These are phyloP conservation scores for Lepus oiostolus DNA, from an alignment of 2,797 vertebrate genomes.

Conservation along the genomic window DNA sequence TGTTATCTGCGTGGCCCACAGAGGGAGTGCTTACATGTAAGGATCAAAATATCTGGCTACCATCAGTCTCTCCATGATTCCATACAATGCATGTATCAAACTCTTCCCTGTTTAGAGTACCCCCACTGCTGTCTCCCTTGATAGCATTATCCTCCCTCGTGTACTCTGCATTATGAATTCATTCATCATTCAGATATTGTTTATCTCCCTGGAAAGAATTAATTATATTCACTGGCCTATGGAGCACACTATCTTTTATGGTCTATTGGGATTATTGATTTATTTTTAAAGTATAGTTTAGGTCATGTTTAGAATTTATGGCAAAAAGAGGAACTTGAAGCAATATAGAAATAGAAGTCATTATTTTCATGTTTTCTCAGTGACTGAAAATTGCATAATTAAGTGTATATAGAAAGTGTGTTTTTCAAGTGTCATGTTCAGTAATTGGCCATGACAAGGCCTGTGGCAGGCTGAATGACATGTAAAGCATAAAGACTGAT, in stretches of 20 bases:
- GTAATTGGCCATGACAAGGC: neutral
- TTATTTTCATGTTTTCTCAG: neutral
- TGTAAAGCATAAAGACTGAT: neutral
- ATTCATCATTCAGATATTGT: neutral
- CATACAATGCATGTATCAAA: neutral
- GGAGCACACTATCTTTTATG: neutral
- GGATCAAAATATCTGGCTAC: neutral
- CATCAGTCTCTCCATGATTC: neutral
- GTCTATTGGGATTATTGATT: neutral
- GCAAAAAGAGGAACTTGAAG: neutral
- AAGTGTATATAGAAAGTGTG: neutral
- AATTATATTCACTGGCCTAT: neutral
- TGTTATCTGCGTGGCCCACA: neutral
- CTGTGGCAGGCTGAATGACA: neutral
- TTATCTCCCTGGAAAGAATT: neutral
- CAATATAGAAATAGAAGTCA: conserved; percentile 16
- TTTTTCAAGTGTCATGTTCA: neutral
- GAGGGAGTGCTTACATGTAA: neutral
- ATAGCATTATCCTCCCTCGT: neutral
- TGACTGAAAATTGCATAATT: conserved; percentile 19
- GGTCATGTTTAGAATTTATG: neutral
- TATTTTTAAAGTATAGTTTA: conserved; percentile 32
- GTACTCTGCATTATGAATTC: neutral
- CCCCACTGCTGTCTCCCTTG: neutral
- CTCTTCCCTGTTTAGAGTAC: neutral